Base-by-base conservation (phyloP, 2,113 vertebrate species). In the Pseudopipra pipra region DNA sequence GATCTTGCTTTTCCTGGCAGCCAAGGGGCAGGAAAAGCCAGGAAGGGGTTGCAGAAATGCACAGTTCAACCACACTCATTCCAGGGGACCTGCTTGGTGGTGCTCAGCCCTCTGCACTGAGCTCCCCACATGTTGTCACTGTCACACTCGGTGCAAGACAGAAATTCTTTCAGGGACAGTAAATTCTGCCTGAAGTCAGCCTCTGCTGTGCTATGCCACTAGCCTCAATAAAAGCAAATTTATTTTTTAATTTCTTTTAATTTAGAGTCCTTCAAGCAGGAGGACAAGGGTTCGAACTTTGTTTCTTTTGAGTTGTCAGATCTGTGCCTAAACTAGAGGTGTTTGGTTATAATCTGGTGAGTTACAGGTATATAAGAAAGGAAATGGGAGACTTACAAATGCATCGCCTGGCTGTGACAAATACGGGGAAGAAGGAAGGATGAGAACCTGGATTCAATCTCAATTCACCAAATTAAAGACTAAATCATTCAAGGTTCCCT, bases 91-190 rank as follows among this genome's bases (percentile, higher is more conserved):
- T 62, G 23, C 15, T 41, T 43, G 39, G 27, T 70, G 71, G 37
- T 19, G 24, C 52, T 52, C 79, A 54, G 47, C 35, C 25, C 74
- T 68, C 49, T 28, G 39, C 46, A 22, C 61, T 15, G 58, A 77
- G 70, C 14, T 46, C 39, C 12, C n/a, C 1, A 1, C 1, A 9
- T 51, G 56, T 8, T 28, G 35, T 14, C 27, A 5, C 51, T 2
- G 1, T 44, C 31, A 2, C 8, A 1, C 25, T 37, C 2, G 0
- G 30, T 55, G 13, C 47, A 15, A 13, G 0, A 1, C 41, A n/a
- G 46, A 44, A 86, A 51, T 28, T 74, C 11, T 67, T 77, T 63
- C 55, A 46, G 46, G 51, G 41, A 24, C 17, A 18, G 25, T 44
- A 37, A 91, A 84, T 43, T 39, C 47, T 20, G 43, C 71, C 75